phyloP scores from a whole-genome alignment of 1,140 invertebrate species.

The Drosophila dunni region DNA sequence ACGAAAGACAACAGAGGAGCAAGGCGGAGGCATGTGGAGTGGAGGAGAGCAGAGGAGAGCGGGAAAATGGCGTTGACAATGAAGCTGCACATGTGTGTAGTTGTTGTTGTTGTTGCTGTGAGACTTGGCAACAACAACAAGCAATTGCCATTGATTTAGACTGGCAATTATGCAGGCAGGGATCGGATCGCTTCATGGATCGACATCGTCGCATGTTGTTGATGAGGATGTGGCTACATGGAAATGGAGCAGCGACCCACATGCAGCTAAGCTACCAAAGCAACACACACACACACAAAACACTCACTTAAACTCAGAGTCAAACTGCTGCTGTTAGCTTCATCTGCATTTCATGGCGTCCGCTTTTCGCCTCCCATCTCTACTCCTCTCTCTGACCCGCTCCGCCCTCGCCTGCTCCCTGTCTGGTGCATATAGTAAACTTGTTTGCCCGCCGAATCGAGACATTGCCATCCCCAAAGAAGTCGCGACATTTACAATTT shows the following conservation, averaged over 20 bases:
- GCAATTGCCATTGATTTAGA: constrained; percentile 74
- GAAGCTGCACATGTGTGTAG: constrained; percentile 64
- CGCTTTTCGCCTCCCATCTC: neutral
- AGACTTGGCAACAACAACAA: constrained; percentile 51
- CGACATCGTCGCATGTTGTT: constrained; percentile 54
- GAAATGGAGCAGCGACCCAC: constrained; percentile 78
- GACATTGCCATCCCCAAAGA: constrained; percentile 63
- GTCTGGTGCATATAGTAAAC: constrained; percentile 69
- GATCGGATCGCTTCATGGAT: constrained; percentile 45
- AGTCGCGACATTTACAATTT: constrained; percentile 79
- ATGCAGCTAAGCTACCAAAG: constrained; percentile 52
- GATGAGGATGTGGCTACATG: constrained; percentile 68
- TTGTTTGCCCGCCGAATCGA: constrained; percentile 67
- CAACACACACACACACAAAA: constrained; percentile 3
- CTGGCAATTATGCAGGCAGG: constrained; percentile 77
- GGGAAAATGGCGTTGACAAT: constrained; percentile 70
- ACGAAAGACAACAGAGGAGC: constrained; percentile 43
- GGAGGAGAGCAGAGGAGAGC: constrained; percentile 29
- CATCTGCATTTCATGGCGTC: constrained; percentile 80
- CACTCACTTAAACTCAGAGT: neutral
- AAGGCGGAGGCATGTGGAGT: constrained; percentile 23
- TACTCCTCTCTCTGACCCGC: neutral
- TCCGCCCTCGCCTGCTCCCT: constrained; percentile 7
- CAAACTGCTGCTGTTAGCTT: constrained; percentile 66
- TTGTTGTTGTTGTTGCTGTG: constrained; percentile 45